A percentile compares a stretch with the other conserved stretches of the same genome.
These are phyloP conservation scores for Chunga burmeisteri DNA, from an alignment of 2,113 vertebrate species.

Conservation along the genomic window DNA sequence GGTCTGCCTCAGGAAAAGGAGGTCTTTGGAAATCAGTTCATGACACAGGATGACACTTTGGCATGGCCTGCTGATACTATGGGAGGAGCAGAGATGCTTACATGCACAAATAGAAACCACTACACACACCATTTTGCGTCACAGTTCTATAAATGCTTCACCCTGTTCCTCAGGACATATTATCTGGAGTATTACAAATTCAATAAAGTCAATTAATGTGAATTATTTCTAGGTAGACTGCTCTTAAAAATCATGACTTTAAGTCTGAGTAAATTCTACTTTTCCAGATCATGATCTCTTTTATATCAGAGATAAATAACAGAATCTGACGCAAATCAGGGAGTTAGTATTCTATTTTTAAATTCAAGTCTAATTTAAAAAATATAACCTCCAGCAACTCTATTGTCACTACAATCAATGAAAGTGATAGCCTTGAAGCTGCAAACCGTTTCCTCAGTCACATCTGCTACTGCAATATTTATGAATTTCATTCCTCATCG, in stretches of 20 bases:
- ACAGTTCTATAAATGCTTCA: slow-evolving; percentile 24
- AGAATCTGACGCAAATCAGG: background rate
- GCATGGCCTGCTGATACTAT: background rate
- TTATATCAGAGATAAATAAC: background rate
- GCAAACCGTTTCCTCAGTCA: background rate
- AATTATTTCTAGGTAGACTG: slow-evolving; percentile 32
- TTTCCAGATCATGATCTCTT: background rate
- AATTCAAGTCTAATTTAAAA: slow-evolving; percentile 14
- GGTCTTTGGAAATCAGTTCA: background rate
- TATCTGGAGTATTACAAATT: slow-evolving; percentile 33
- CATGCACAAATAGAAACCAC: background rate
- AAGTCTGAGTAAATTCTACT: background rate
- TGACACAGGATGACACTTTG: background rate
- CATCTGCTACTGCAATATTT: slow-evolving; percentile 10
- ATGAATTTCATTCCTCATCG: background rate
- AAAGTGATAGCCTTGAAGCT: background rate
- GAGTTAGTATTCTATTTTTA: slow-evolving; percentile 22
- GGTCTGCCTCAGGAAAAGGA: background rate
- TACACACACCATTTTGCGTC: background rate
- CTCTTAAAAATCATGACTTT: slow-evolving; percentile 15
- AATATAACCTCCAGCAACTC: slow-evolving; percentile 21
- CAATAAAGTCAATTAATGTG: slow-evolving; percentile 41
- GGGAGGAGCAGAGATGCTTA: background rate
- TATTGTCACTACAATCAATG: slow-evolving; percentile 10
- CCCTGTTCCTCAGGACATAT: background rate